These are phyloP conservation scores for Melikaiella ostensackeni DNA, from an alignment of 2,888 invertebrate species.

Conservation along the genomic window DNA sequence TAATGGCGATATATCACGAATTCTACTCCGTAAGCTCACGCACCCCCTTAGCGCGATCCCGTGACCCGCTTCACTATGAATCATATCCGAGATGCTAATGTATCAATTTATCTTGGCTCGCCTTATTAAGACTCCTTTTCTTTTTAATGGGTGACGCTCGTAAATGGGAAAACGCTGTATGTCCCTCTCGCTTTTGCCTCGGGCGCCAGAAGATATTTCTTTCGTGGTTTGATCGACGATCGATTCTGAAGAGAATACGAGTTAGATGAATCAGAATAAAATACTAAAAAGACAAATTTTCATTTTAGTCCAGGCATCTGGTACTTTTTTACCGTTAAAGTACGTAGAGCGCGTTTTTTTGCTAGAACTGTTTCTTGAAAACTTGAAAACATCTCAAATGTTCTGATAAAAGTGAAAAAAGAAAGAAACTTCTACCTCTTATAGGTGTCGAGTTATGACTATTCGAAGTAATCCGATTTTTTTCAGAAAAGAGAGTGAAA, in stretches of 20 bases:
- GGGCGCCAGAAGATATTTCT: not conserved
- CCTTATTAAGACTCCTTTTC: conserved; percentile 56
- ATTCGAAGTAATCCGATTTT: too few relatives aligned
- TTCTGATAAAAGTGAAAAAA: too few relatives aligned
- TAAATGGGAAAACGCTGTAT: conserved; percentile 51
- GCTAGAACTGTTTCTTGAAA: too few relatives aligned
- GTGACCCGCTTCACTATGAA: conserved; percentile 68
- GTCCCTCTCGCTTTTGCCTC: conserved; percentile 19
- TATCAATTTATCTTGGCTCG: conserved; percentile 71
- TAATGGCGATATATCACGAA: conserved; percentile 69
- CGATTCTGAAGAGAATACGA: not conserved
- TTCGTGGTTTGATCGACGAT: conserved; percentile 22
- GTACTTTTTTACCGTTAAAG: too few relatives aligned
- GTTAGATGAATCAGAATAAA: not conserved
- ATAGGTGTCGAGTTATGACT: too few relatives aligned
- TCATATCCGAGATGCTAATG: conserved; percentile 73
- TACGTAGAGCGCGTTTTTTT: too few relatives aligned
- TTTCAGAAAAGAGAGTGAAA: too few relatives aligned
- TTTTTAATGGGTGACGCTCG: conserved; percentile 53
- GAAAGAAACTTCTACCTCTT: too few relatives aligned
- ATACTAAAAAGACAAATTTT: not conserved
- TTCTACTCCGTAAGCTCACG: conserved; percentile 46
- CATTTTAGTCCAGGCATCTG: too few relatives aligned
- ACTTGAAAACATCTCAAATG: too few relatives aligned
- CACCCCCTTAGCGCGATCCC: conserved; percentile 52